Evolutionary conservation across 2,888 invertebrate species (phyloP).

Genomic region (Cosmopolites sordidus): DNA sequence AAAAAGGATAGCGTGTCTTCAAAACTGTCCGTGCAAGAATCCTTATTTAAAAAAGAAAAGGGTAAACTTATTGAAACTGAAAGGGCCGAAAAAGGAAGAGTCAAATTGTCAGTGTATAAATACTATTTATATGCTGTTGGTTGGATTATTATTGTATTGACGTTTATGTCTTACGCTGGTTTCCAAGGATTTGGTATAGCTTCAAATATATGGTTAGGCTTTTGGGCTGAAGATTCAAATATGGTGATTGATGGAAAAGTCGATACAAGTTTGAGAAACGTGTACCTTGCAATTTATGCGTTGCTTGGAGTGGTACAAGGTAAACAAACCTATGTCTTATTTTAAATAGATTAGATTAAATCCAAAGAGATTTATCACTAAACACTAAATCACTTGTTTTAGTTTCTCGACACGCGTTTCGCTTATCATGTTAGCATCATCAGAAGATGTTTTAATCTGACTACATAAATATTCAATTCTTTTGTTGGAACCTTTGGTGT

Average conservation of each 20-base stretch:
- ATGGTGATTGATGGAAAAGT: constrained; percentile 54
- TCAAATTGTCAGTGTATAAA: constrained; percentile 75
- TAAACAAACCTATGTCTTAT: constrained; percentile 57
- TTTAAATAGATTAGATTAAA: too few species aligned
- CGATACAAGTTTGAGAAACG: constrained; percentile 58
- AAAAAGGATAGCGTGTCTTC: constrained; percentile 30
- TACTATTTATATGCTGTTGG: constrained; percentile 81
- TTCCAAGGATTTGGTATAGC: constrained; percentile 78
- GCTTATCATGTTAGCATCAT: too few species aligned
- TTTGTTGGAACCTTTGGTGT: too few species aligned
- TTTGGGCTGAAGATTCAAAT: constrained; percentile 59
- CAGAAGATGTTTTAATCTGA: too few species aligned
- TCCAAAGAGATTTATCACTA: too few species aligned
- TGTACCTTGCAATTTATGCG: constrained; percentile 82
- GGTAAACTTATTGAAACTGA: constrained; percentile 50
- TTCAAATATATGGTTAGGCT: constrained; percentile 77
- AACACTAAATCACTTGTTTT: too few species aligned
- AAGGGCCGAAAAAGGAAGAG: constrained; percentile 47
- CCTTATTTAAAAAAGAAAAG: constrained; percentile 32
- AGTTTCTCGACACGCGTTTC: too few species aligned
- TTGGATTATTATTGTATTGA: constrained; percentile 60
- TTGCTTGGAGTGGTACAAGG: constrained; percentile 82
- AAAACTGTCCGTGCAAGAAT: constrained; percentile 7
- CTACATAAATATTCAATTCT: too few species aligned
- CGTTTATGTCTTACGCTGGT: constrained; percentile 68